Evolutionary conservation across 2,888 invertebrate genomes (phyloP).

Genomic region (Leptogaster cylindrica): DNA sequence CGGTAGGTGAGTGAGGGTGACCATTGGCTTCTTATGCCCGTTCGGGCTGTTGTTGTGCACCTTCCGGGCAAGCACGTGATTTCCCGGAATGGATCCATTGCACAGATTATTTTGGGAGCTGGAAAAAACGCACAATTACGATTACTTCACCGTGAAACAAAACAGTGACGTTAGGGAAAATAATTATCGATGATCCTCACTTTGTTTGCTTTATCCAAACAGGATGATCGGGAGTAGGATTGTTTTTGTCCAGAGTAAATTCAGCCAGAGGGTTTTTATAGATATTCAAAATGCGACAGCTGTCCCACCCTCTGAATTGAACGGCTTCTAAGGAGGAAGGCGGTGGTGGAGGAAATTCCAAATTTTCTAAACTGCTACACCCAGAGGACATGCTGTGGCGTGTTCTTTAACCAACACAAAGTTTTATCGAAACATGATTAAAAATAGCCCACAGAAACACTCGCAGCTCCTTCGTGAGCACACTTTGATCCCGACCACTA

Average conservation of each 20-base stretch:
- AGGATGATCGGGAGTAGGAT: background rate
- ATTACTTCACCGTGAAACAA: too few species aligned
- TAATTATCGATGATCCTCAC: conserved; percentile 12
- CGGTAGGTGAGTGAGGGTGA: conserved; percentile 78
- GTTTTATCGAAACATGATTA: background rate
- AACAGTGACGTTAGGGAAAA: too few species aligned
- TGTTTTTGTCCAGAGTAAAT: background rate
- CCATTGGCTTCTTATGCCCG: conserved; percentile 73
- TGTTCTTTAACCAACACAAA: too few species aligned
- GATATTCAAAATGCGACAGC: conserved; percentile 51
- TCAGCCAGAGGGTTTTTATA: conserved; percentile 51
- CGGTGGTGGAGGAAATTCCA: conserved; percentile 43
- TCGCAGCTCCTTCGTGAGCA: background rate
- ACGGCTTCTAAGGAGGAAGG: conserved; percentile 20
- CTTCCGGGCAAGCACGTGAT: conserved; percentile 69
- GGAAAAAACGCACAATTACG: too few species aligned
- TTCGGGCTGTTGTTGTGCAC: conserved; percentile 76
- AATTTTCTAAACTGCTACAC: conserved; percentile 50
- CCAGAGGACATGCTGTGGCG: conserved; percentile 49
- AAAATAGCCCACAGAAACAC: background rate
- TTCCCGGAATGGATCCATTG: conserved; percentile 66
- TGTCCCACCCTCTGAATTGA: conserved; percentile 46
- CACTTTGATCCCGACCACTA: conserved; percentile 6
- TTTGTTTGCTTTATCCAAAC: conserved; percentile 42
- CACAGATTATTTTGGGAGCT: conserved; percentile 76